Evolutionary conservation across 2,113 vertebrate species (phyloP).

Genomic region (Coregonus clupeaformis): DNA sequence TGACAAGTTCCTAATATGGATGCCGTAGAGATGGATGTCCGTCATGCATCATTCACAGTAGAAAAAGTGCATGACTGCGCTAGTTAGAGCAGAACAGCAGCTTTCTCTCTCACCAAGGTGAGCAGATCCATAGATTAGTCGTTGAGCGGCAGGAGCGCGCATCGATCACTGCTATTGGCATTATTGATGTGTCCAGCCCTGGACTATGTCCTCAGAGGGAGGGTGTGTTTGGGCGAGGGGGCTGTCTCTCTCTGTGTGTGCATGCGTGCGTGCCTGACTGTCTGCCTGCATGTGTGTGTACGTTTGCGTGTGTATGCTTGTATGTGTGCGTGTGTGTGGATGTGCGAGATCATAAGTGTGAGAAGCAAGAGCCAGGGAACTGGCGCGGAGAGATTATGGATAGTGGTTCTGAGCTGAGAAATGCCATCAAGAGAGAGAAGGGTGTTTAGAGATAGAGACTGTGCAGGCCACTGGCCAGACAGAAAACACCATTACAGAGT

Average conservation of each 20-base stretch:
- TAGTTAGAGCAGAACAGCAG: background rate
- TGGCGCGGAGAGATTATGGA: constrained; percentile 7
- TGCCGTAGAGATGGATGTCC: background rate
- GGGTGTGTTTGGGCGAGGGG: background rate
- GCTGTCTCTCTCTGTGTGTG: background rate
- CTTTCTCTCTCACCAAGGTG: constrained; percentile 9
- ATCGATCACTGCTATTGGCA: constrained; percentile 22
- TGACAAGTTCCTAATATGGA: constrained; percentile 5
- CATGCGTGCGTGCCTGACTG: background rate
- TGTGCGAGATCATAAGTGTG: background rate
- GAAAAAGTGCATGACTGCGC: background rate
- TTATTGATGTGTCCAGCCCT: constrained; percentile 27
- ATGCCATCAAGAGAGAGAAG: background rate
- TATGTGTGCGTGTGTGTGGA: background rate
- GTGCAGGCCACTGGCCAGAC: background rate
- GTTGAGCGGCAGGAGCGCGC: constrained; percentile 20
- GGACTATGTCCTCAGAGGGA: background rate
- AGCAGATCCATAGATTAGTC: constrained; percentile 15
- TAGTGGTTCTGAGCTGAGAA: constrained; percentile 2
- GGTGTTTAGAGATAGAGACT: background rate
- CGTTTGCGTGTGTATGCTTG: too few relatives aligned
- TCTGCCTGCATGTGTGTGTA: background rate
- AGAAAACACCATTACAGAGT: background rate
- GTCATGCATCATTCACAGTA: constrained; percentile 1
- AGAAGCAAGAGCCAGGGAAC: background rate